phyloP scores from a whole-genome alignment of 2,888 invertebrate species.

The Dyspetes luteomarginatus region DNA sequence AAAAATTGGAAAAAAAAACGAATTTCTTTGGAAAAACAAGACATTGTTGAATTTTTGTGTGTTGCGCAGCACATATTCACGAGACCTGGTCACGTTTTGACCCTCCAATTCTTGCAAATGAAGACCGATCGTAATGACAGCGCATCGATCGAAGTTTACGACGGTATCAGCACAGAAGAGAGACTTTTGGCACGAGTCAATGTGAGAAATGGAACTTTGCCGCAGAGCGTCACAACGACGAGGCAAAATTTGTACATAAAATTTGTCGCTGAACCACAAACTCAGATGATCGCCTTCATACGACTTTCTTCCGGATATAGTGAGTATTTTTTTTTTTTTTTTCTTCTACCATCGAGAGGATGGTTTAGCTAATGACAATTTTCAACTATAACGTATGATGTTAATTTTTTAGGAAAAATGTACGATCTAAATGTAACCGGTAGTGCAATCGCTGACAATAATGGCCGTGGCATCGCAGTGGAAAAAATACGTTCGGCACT shows the following conservation, averaged over 20 bases:
- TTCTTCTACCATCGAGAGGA: constrained; percentile 27
- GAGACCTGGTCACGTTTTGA: constrained; percentile 91
- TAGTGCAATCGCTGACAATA: constrained; percentile 94
- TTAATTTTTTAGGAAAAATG: constrained; percentile 85
- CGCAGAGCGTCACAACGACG: constrained; percentile 94
- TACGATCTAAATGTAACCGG: constrained; percentile 95
- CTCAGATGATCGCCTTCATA: constrained; percentile 91
- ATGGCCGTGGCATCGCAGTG: constrained; percentile 96
- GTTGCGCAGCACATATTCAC: constrained; percentile 91
- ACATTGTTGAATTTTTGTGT: too few relatives aligned
- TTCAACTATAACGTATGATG: too few relatives aligned
- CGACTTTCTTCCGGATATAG: constrained; percentile 90
- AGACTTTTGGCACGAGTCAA: constrained; percentile 89
- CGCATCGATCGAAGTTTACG: constrained; percentile 90
- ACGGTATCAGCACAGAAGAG: constrained; percentile 89
- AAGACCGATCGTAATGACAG: constrained; percentile 90
- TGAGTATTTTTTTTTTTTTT: constrained; percentile 77
- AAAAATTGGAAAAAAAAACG: not conserved
- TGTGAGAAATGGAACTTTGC: constrained; percentile 93
- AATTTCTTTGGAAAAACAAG: too few relatives aligned
- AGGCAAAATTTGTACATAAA: constrained; percentile 91
- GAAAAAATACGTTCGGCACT: constrained; percentile 95
- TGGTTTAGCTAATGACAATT: too few relatives aligned
- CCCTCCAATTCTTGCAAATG: constrained; percentile 93
- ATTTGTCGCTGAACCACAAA: constrained; percentile 90